Evolutionary conservation across 2,888 invertebrate species (phyloP), one percentile per base, ranked within the genome.

Genomic region (Cecidostiba fungosa): DNA sequence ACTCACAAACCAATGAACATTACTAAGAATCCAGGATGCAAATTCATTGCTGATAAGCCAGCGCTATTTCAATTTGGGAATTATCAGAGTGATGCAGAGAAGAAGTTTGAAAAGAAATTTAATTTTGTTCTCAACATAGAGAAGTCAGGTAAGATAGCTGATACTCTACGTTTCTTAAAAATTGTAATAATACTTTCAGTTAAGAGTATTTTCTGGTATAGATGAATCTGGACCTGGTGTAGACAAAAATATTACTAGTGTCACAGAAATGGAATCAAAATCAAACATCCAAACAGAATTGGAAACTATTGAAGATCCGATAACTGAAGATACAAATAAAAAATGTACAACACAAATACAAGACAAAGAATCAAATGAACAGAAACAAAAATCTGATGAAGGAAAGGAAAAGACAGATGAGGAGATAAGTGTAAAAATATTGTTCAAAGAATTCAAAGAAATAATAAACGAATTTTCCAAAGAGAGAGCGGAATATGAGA

Each of bases 401-500:
- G 54, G n/a, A n/a, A 54, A n/a, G 6, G 54, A 54, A 54, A 54
- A 54, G 19, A 3, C 19, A 54, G 50, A 54, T 29, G 26, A 47
- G 16, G 32, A 10, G n/a, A 50, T 74, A 19, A 50, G 47, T 12
- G 23, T 76, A 16, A 76, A 54, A 54, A 54, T 29, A 16, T 23
- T 76, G 32, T 23, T 76, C 16, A 76, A 50, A 26, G 76, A 76
- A 50, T 54, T 76, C 76, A 47, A 54, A 50, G 50, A 54, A 50
- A 19, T 76, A 6, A 54, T 76, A 23, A 76, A 29, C 26, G 50
- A 50, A 29, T 76, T 76, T 54, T 14, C 43, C 14, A 76, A 50
- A 19, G 76, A 76, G 23, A 19, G 76, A 76, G 26, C 50, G 2
- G 76, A 50, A 29, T 16, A 50, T 50, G 76, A 76, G 4, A 76